Evolutionary conservation across 2,113 vertebrate species (phyloP), one percentile per base, ranked within the genome.

Genomic region (Chaetorhynchus papuensis): DNA sequence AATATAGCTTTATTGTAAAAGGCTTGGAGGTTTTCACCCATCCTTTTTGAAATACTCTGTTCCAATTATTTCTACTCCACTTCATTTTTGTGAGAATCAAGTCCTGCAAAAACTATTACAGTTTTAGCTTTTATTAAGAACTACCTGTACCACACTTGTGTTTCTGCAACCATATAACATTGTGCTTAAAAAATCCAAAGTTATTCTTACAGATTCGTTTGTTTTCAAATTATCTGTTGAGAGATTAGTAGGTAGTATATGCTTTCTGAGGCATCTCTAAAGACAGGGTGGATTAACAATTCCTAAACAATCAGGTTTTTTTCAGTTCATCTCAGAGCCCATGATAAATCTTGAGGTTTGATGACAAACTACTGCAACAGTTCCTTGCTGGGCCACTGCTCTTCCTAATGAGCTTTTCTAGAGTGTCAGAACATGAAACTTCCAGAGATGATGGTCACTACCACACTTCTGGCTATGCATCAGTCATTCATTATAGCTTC

Each of bases 341-440:
- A n/a, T 0, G 0, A 66, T 24, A 33, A 19, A 52, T 41, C n/a
- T 26, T 49, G 39, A 87, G 41, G 16, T 78, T 76, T 15, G 2
- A 77, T 50, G 52, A 44, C 53, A 26, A 63, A 44, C 28, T 37
- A 63, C 49, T 45, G 28, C 10, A 84, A 59, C 37, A 87, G 83
- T 63, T 89, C 42, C 69, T 87, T 80, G 49, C 45, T 69, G 63
- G 39, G 75, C 16, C 45, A 74, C 42, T 83, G 77, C 41, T 91
- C 70, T 6, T 83, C 60, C 37, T 77, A 72, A 89, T 64, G 65
- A 76, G n/a, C n/a, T 94, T 65, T 91, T 87, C 70, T 69, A 20
- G 35, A 59, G 37, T 28, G 18, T 52, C 59, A 83, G 75, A 86
- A 96, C 17, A 92, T 31, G 33, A 70, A 19, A 63, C 19, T 50